Evolutionary conservation across 2,888 invertebrate genomes (phyloP), one percentile per base, ranked within the genome.

Genomic region (Dicyrtomina minuta): DNA sequence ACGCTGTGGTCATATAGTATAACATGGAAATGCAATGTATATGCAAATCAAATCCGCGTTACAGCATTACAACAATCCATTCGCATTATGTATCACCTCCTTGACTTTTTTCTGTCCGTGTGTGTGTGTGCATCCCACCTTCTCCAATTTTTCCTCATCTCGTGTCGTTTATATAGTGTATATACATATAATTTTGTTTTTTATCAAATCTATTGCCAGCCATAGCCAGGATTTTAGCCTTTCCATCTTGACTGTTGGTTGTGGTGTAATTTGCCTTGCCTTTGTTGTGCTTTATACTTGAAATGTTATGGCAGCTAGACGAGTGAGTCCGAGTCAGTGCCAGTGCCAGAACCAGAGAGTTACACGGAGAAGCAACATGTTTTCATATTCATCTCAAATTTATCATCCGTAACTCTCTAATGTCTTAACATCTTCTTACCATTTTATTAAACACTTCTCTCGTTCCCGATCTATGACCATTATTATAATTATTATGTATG

Each of bases 391-490:
- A 5, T 3, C n/a, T 6, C 20, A 33, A 55, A 53, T 53, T 65
- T 53, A 41, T 65, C 55, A 55, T 53, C 39, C 33, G 41, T 55
- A 46, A 39, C 51, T 51, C 22, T 27, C 51, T 51, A 65, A 53
- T 65, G 65, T 65, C 65, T 55, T 41, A 65, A 65, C 65, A 65
- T 65, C 41, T 55, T 65, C 22, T 55, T 65, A 41, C 49, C 15
- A 65, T 65, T 65, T 65, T 65, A 65, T 65, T 65, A 65, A 65
- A 65, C 65, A 65, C 65, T n/a, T n/a, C n/a, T 39, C 55, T 55
- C 33, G 4, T 33, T 33, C 33, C 33, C 33, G 3, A 27, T 26
- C 43, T 41, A 46, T 46, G 10, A 27, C 27, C 55, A 55, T 58
- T 58, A 39, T 58, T 33, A 20, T 58, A 39, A 39, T n/a, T 51